These are phyloP conservation scores for Chirona hameri DNA, from an alignment of 2,888 invertebrate genomes.

Conservation along the genomic window DNA sequence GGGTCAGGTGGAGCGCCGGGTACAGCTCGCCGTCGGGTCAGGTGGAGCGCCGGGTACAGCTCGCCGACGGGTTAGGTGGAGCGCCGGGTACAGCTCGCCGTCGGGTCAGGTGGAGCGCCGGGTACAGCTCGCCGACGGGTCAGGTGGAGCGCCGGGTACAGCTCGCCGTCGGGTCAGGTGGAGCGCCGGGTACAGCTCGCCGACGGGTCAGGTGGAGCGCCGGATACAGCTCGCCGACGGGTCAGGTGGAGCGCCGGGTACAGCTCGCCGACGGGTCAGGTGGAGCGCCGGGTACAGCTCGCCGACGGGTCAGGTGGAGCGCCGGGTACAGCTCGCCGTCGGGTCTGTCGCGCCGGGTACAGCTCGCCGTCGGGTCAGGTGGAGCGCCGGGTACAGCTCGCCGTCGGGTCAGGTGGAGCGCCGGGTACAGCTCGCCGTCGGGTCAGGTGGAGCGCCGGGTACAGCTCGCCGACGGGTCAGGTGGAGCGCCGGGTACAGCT, in stretches of 20 bases:
- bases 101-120: background rate
- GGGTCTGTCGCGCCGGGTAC: no score
- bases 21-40: background rate
- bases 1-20: background rate
- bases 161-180: background rate
- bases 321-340: no score
- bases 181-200: background rate
- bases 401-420: background rate
- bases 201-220: background rate
- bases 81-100: background rate
- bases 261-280: background rate
- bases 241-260: background rate
- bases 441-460: background rate
- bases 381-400: background rate
- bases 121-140: background rate
- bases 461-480: background rate
- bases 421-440: background rate
- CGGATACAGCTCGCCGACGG: background rate
- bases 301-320: background rate
- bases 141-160: background rate
- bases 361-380: background rate
- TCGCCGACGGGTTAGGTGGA: background rate
- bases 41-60: background rate
- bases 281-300: background rate
- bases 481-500: background rate